These are phyloP conservation scores for Lasiommata megera DNA, from an alignment of 2,888 invertebrate species.

Conservation along the genomic window DNA sequence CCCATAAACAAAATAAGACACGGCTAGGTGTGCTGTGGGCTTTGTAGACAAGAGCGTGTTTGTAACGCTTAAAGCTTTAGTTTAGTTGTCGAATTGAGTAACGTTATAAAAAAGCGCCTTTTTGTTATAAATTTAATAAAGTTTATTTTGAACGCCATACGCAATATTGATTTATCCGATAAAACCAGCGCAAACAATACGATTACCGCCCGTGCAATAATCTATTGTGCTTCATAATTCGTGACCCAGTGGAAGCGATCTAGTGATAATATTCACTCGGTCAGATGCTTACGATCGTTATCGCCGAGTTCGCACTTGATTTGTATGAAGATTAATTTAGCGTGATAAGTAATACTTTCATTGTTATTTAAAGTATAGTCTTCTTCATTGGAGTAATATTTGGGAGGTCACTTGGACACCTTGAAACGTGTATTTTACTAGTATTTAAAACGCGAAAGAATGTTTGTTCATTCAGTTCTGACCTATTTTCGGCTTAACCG, in stretches of 20 bases:
- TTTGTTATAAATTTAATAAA: too few species aligned
- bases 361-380: neutral
- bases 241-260: constrained; percentile 21
- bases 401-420: neutral
- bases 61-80: too few species aligned
- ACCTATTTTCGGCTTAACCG: too few species aligned
- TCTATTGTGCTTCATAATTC: constrained; percentile 26
- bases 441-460: too few species aligned
- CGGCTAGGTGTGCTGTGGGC: too few species aligned
- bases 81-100: too few species aligned
- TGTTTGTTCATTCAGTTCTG: too few species aligned
- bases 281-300: neutral
- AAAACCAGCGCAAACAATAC: constrained; percentile 26
- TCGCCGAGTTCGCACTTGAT: neutral
- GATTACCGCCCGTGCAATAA: constrained; percentile 22
- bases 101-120: too few species aligned
- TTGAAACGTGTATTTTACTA: neutral
- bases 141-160: too few species aligned
- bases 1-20: too few species aligned
- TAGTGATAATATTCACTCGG: constrained; percentile 21
- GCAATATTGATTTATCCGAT: constrained; percentile 16
- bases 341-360: neutral
- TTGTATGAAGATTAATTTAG: neutral
- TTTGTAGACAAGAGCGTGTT: too few species aligned
- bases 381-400: neutral